These are phyloP conservation scores for Lutraria lutraria DNA, from an alignment of 2,888 invertebrate species.

Conservation along the genomic window DNA sequence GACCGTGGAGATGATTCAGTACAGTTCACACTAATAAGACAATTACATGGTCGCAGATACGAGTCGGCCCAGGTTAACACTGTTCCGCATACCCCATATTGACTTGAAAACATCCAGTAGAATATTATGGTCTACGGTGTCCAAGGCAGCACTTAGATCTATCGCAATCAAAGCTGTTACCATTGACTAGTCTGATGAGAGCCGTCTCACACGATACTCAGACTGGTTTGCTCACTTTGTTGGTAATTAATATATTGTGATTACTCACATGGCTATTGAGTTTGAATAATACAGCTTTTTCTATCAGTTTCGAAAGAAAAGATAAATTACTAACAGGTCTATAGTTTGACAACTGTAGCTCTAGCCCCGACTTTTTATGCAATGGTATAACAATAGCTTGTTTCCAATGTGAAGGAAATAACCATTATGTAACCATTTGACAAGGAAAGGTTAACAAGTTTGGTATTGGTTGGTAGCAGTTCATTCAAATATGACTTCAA, in stretches of 20 bases:
- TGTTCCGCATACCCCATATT: slow-evolving; percentile 41
- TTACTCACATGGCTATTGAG: slow-evolving; percentile 37
- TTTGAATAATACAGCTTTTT: slow-evolving; percentile 54
- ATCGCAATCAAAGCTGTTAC: slow-evolving; percentile 46
- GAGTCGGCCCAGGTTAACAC: slow-evolving; percentile 52
- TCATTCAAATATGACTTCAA: slow-evolving; percentile 39
- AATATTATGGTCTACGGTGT: too few relatives aligned
- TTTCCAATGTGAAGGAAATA: slow-evolving; percentile 50
- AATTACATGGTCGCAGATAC: slow-evolving; percentile 35
- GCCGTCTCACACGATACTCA: slow-evolving; percentile 56
- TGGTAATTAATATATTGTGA: too few relatives aligned
- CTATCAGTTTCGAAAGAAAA: slow-evolving; percentile 60
- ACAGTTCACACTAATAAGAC: slow-evolving; percentile 31
- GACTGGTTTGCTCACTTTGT: slow-evolving; percentile 55
- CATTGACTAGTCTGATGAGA: slow-evolving; percentile 48
- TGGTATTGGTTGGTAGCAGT: slow-evolving; percentile 40
- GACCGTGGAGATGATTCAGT: slow-evolving; percentile 7
- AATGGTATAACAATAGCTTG: slow-evolving; percentile 39
- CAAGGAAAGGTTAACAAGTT: slow-evolving; percentile 43
- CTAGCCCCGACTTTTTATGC: too few relatives aligned
- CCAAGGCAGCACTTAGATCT: too few relatives aligned
- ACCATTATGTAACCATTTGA: slow-evolving; percentile 5
- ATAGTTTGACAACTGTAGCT: slow-evolving; percentile 49
- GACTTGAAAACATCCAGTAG: slow-evolving; percentile 41
- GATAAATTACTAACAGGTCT: slow-evolving; percentile 50